Evolutionary conservation across 2,113 vertebrate species (phyloP), one percentile per base, ranked within the genome.

Genomic region (Andinoacara biseriatus): DNA sequence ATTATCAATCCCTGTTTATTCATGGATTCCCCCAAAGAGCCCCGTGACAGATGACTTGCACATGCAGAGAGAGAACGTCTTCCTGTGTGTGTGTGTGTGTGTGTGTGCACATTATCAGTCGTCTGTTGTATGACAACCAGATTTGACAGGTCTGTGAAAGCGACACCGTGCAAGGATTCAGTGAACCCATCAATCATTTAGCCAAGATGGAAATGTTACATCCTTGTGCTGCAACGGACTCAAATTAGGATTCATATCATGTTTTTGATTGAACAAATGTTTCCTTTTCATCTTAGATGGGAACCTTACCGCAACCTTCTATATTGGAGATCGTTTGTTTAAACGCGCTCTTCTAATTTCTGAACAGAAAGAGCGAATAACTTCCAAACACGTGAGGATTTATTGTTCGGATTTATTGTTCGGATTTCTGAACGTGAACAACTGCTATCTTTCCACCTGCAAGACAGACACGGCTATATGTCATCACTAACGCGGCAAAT

Each of bases 101-200:
- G 81, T 72, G 85, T 78, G 82, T 74, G 81, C 72, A 82, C 80
- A 54, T 78, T 78, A 91, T 91, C 90, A 90, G 89, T 35, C 52
- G 33, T 87, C 81, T 84, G 86, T 81, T 86, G 81, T 90, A 83
- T 89, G 92, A 94, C 90, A 91, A 93, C 85, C 81, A 61, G 87
- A 90, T 90, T 78, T 93, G 93, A 94, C 94, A 93, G 94, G 80
- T 91, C 89, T 93, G 87, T 86, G 89, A 91, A 86, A 85, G 84
- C 90, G 93, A 93, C 92, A 90, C 83, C 59, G 24, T 65, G 81
- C 91, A 91, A 94, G 93, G 90, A 91, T 88, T 56, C 88, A 46
- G 83, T 78, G 83, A 92, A 87, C 82, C 82, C 86, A 94, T 95
- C 94, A 95, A 94, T 95, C 94, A 95, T 84, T 82, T 84, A 87